phyloP scores from a whole-genome alignment of 2,888 invertebrate genomes.

The Amphipoea oculea region DNA sequence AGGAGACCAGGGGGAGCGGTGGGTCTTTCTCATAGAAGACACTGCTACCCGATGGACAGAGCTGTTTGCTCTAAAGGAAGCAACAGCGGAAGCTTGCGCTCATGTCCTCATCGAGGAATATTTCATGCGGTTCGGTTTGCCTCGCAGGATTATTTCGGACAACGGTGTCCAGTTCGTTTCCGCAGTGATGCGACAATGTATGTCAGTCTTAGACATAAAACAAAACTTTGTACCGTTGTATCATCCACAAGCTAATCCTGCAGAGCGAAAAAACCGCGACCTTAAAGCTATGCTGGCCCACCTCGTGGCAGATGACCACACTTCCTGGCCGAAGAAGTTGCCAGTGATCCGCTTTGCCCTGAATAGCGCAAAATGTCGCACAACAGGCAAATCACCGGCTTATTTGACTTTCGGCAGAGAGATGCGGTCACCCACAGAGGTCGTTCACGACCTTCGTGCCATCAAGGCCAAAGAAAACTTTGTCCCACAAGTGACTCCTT shows the following conservation, averaged over 20 bases:
- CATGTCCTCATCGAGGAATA: background rate
- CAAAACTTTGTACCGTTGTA: slow-evolving; percentile 14
- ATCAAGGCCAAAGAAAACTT: slow-evolving; percentile 3
- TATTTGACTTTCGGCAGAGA: slow-evolving; percentile 18
- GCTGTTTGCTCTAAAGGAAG: slow-evolving; percentile 2
- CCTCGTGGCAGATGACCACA: slow-evolving; percentile 13
- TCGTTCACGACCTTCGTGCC: slow-evolving; percentile 16
- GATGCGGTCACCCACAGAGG: slow-evolving; percentile 21
- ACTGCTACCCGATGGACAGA: background rate
- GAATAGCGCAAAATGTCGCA: slow-evolving; percentile 13
- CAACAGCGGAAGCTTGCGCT: background rate
- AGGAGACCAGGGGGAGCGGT: background rate
- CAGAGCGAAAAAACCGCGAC: slow-evolving; percentile 16
- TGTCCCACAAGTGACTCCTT: background rate
- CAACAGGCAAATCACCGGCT: background rate
- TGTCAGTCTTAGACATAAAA: slow-evolving; percentile 9
- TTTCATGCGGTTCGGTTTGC: background rate
- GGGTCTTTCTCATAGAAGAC: slow-evolving; percentile 10
- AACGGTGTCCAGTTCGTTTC: slow-evolving; percentile 6
- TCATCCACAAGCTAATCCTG: background rate
- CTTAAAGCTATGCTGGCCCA: slow-evolving; percentile 10
- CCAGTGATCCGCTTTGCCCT: slow-evolving; percentile 17
- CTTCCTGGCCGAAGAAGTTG: slow-evolving; percentile 19
- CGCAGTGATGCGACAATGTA: slow-evolving; percentile 11
- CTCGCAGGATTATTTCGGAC: background rate